phyloP scores from a whole-genome alignment of 2,888 invertebrate species.

The Harpagoxenus sublaevis region DNA sequence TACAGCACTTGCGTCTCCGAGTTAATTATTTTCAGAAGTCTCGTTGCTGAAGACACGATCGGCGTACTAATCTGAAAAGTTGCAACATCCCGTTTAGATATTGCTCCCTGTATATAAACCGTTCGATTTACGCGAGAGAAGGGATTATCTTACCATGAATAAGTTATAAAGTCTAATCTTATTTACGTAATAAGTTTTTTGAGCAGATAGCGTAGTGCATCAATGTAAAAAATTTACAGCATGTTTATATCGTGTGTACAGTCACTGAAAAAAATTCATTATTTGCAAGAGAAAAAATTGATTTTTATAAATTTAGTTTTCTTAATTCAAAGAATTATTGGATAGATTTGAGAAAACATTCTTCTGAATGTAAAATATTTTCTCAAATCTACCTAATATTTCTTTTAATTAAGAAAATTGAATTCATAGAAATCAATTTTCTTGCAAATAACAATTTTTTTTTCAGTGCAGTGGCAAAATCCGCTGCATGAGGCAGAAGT shows the following conservation, averaged over 20 bases:
- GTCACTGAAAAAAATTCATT: background rate
- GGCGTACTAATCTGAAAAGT: background rate
- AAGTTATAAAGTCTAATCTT: constrained; percentile 21
- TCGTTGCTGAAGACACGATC: background rate
- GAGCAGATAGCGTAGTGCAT: background rate
- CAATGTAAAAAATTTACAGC: background rate
- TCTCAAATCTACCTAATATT: too few relatives aligned
- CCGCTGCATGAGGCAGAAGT: too few relatives aligned
- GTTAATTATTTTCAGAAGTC: background rate
- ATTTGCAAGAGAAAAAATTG: too few relatives aligned
- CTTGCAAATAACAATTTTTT: too few relatives aligned
- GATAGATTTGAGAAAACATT: too few relatives aligned
- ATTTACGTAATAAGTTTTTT: background rate
- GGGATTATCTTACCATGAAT: constrained; percentile 10
- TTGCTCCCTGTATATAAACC: background rate
- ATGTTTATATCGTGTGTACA: background rate
- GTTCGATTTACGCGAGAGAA: background rate
- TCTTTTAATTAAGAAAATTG: too few relatives aligned
- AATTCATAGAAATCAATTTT: too few relatives aligned
- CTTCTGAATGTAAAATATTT: too few relatives aligned
- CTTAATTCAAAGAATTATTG: too few relatives aligned
- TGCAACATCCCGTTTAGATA: background rate
- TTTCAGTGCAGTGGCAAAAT: too few relatives aligned
- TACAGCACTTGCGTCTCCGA: background rate
- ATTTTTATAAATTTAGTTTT: too few relatives aligned